A percentile compares a stretch with the other conserved stretches of the same genome.
Conservation (phyloP, 2,113 vertebrate genomes). For the Mystacornis crossleyi region DNA sequence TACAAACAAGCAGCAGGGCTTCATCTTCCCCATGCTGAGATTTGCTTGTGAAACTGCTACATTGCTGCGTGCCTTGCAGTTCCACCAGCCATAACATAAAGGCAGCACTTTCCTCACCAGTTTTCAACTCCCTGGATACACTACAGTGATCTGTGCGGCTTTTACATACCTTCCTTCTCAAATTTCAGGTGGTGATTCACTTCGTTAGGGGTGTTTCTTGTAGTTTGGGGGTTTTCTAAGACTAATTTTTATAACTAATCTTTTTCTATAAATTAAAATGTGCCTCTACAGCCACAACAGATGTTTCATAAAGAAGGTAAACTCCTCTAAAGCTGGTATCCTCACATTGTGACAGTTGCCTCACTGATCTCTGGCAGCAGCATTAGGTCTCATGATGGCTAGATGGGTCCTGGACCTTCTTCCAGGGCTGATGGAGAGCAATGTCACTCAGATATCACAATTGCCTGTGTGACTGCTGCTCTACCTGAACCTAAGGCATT, state of each 20-base stretch:
- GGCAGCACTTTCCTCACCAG: neutral
- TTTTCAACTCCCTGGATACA: neutral
- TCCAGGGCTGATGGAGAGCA: neutral
- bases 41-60: neutral
- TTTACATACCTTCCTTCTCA: neutral
- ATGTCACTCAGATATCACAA: neutral
- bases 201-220: neutral
- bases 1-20: neutral
- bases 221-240: neutral
- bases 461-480: rapidly evolving
- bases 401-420: neutral
- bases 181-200: neutral
- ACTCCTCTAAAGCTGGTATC: neutral
- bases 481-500: neutral
- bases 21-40: neutral
- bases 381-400: neutral
- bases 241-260: neutral
- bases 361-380: neutral
- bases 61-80: neutral
- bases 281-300: neutral
- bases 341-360: neutral
- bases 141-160: neutral
- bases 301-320: neutral
- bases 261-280: neutral
- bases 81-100: neutral